Percentiles rank a stretch among this genome's conserved stretches.
Conservation (phyloP, 1,140 invertebrate genomes). For the Atopsyche davidsoni region DNA sequence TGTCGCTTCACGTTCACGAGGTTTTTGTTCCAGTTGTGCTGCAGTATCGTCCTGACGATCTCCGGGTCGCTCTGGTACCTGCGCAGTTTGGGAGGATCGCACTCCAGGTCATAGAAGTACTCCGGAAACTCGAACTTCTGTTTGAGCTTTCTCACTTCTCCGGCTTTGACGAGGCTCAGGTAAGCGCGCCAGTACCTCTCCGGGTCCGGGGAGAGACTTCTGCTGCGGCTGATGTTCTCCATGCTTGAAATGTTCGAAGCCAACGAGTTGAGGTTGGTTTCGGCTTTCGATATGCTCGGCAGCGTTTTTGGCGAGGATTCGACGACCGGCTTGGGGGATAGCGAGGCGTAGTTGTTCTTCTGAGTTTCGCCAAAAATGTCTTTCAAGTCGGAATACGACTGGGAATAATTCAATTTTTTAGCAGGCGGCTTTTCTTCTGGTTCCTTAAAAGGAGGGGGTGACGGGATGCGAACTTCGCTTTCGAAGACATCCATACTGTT, state of each 20-base stretch:
- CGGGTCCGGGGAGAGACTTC: constrained; percentile 60
- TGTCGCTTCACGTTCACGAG: constrained; percentile 45
- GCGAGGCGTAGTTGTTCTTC: constrained; percentile 42
- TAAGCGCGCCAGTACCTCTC: constrained; percentile 65
- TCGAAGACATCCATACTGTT: constrained; percentile 35
- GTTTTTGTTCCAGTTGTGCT: constrained; percentile 43
- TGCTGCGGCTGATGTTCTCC: constrained; percentile 57
- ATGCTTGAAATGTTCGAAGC: constrained; percentile 49
- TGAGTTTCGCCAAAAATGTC: constrained; percentile 70
- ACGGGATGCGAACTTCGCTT: constrained; percentile 29
- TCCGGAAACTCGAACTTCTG: constrained; percentile 62
- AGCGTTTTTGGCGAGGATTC: constrained; percentile 41
- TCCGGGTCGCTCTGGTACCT: constrained; percentile 72
- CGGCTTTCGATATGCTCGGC: constrained; percentile 7
- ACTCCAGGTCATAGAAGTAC: constrained; percentile 36
- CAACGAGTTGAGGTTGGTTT: constrained; percentile 9
- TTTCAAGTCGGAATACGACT: constrained; percentile 68
- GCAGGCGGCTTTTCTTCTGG: constrained; percentile 29
- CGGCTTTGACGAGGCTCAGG: constrained; percentile 61
- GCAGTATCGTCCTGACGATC: constrained; percentile 53
- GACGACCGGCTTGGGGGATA: constrained; percentile 38
- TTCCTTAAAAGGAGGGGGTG: constrained; percentile 27
- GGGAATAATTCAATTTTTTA: constrained; percentile 48
- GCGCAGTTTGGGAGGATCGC: constrained; percentile 48
- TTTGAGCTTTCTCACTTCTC: constrained; percentile 66